Base-by-base conservation (phyloP, 2,888 invertebrate species). In the Colostygia pectinataria region DNA sequence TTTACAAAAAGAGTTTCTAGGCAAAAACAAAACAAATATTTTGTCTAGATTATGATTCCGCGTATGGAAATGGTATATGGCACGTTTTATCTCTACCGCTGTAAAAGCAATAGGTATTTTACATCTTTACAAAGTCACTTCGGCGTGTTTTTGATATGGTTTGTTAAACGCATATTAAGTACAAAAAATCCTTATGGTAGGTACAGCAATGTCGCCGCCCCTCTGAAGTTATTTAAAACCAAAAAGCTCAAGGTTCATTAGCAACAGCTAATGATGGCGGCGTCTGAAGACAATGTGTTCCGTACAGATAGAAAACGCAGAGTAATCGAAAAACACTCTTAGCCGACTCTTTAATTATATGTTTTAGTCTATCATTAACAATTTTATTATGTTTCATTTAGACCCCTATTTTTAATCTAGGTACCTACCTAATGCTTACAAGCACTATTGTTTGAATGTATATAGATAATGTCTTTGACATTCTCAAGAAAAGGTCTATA, bases 161-260 rank as follows among this genome's bases (percentile, higher is more conserved):
- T 82, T 80, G 73, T 85, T 84, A 77, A 77, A 72, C 60, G 70
- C 68, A 75, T 81, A 76, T 78, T 72, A 68, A 63, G 71, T 71
- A 77, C 80, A 86, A 88, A 90, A 88, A 89, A 85, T 74, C 69
- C 71, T 68, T 75, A 72, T 63, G 73, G 51, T 60, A 63, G 73
- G 50, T 61, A 63, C 64, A 64, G 57, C 66, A 67, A 61, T 55
- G 64, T 72, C 62, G 66, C 82, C 86, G 85, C 87, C 87, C 84
- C 80, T 74, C 71, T 64, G 77, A 63, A 77, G 85, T 83, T 87
- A 89, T 88, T 89, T 89, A 85, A 88, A 88, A 83, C 85, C 69
- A 75, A 77, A 83, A 81, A 83, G 77, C 71, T 81, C 80, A 88
- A 82, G 91, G 80, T 82, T 90, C 90, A 91, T 91, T 91, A 91